phyloP scores from a whole-genome alignment of 2,113 vertebrate species.

The Notechis scutatus region DNA sequence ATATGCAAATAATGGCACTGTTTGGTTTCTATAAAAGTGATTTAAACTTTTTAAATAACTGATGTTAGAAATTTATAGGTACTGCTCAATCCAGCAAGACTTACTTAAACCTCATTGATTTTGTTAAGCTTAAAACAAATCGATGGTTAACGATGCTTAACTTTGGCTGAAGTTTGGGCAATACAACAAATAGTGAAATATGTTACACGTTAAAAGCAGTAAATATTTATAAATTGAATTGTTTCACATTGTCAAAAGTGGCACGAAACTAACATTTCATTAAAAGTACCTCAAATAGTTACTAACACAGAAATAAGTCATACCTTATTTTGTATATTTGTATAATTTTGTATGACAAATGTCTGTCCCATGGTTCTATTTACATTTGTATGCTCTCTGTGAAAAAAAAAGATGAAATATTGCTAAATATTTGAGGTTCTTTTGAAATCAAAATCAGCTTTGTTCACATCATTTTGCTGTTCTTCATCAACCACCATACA shows the following conservation, averaged over 20 bases:
- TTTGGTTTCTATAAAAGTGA: not conserved
- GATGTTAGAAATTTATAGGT: too few relatives aligned
- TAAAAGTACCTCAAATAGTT: not conserved
- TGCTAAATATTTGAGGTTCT: not conserved
- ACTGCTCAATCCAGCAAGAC: not conserved
- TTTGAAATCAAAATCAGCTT: not conserved
- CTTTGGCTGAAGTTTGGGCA: not conserved
- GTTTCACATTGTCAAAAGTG: not conserved
- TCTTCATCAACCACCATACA: not conserved
- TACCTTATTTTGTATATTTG: slow-evolving; percentile 1
- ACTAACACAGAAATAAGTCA: not conserved
- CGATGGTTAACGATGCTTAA: not conserved
- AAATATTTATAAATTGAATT: not conserved
- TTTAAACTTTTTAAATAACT: too few relatives aligned
- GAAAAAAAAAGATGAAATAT: not conserved
- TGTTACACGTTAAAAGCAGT: not conserved
- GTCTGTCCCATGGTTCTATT: not conserved
- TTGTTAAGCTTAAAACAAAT: not conserved
- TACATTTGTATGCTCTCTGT: not conserved
- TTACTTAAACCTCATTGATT: not conserved
- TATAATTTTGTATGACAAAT: not conserved
- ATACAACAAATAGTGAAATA: not conserved
- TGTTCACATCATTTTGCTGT: not conserved
- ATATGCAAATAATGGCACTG: not conserved
- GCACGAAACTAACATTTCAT: not conserved